Evolutionary conservation across 1,140 invertebrate species (phyloP), one percentile per base, ranked within the genome.

Genomic region (Rhizoglyphus robini): DNA sequence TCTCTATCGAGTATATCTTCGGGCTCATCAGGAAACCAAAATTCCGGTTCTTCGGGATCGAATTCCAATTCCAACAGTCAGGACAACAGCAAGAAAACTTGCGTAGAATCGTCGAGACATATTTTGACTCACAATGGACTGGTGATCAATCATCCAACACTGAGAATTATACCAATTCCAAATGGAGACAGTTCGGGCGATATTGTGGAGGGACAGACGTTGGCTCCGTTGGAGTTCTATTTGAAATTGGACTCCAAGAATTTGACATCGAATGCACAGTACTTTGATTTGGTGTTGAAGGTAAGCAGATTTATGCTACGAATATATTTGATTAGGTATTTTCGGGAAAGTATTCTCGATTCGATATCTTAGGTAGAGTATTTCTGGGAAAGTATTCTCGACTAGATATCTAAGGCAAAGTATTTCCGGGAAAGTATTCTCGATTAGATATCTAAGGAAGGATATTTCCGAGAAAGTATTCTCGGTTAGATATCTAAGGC

Each of bases 261-360:
- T 46, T 38, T 60, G 15, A 13, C 58, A 20, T 60, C 58, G 15
- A 60, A 60, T 46, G 58, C 58, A 60, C 58, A 60, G 15, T 60
- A 60, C 29, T 60, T 60, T 60, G 58, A 60, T 60, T 15, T 60
- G 1, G 58, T 60, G 3, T 32, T 60, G 2, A 60, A 60, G 30
- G 58, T 60, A 30, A 13, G 46, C 29, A 41, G 59, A 15, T 27
- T 67, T 13, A 46, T 65, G 36, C 11, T 25, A 61, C 46, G 4
- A 68, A 46, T 47, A 66, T 25, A 0, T 41, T 3, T 46, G 41
- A 46, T 46, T 46, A 15, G 23, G n/a, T n/a, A n/a, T n/a, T n/a
- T n/a, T n/a, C n/a, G n/a, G n/a, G n/a, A n/a, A n/a, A n/a, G n/a
- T n/a, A n/a, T n/a, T n/a, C n/a, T n/a, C n/a, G n/a, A n/a, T n/a